A percentile compares a stretch with the other conserved stretches of the same genome.
phyloP scores from a whole-genome alignment of 2,113 vertebrate genomes.

The Orthonyx spaldingii region DNA sequence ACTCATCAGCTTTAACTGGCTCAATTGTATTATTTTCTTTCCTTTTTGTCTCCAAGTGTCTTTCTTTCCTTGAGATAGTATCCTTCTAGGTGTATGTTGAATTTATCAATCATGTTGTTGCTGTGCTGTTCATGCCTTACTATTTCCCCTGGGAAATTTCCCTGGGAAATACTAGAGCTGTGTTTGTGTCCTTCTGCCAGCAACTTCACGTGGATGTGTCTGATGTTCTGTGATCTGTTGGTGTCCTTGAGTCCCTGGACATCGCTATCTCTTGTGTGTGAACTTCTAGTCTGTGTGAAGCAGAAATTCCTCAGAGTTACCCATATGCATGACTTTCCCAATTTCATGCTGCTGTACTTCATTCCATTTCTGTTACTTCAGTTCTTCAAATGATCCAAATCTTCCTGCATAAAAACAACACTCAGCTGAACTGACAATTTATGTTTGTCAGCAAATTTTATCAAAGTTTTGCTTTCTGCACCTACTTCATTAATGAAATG shows the following conservation, averaged over 20 bases:
- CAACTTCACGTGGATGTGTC: neutral
- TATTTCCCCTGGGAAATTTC: neutral
- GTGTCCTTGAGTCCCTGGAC: neutral
- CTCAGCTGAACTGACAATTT: neutral
- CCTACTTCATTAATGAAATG: neutral
- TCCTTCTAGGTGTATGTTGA: neutral
- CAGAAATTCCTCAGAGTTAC: neutral
- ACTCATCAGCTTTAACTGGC: neutral
- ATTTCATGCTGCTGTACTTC: neutral
- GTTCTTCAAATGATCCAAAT: neutral
- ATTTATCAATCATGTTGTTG: neutral
- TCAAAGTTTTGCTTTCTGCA: neutral
- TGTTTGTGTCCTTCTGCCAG: neutral
- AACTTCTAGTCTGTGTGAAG: neutral
- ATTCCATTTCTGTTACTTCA: neutral
- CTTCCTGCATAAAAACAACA: neutral
- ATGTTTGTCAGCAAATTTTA: neutral
- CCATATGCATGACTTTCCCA: neutral
- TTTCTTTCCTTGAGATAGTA: neutral
- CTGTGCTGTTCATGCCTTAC: neutral
- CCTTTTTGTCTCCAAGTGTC: neutral
- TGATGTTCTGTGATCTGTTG: neutral
- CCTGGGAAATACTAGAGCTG: neutral
- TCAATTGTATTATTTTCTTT: neutral
- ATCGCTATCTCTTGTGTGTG: neutral